These are phyloP conservation scores for Sussaba pulchella DNA, from an alignment of 2,888 invertebrate species.

Conservation along the genomic window DNA sequence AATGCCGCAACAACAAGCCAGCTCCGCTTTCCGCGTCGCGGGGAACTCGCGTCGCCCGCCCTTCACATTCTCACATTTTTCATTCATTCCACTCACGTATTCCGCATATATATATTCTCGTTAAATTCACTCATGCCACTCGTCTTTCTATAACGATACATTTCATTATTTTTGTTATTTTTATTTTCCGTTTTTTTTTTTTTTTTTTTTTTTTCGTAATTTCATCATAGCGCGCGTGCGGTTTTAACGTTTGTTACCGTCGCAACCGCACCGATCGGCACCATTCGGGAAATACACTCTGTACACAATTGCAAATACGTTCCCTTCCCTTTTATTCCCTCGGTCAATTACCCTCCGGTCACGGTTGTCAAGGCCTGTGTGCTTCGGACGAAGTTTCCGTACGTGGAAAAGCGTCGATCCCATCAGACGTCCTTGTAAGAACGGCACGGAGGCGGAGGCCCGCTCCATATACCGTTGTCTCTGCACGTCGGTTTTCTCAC, in stretches of 20 bases:
- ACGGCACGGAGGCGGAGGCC: constrained; percentile 88
- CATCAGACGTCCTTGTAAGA: constrained; percentile 87
- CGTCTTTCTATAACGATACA: constrained; percentile 43
- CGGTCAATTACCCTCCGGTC: constrained; percentile 31
- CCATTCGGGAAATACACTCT: constrained; percentile 21
- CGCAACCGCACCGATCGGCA: constrained; percentile 16
- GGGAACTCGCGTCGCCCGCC: constrained; percentile 19
- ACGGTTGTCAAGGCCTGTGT: constrained; percentile 45
- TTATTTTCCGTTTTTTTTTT: constrained; percentile 5
- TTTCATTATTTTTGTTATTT: constrained; percentile 16
- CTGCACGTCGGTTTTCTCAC: constrained; percentile 88
- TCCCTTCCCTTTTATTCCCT: constrained; percentile 2
- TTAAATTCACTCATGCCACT: constrained; percentile 53
- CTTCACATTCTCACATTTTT: constrained; percentile 45
- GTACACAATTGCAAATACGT: constrained; percentile 20
- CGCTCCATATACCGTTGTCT: constrained; percentile 89
- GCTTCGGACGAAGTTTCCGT: constrained; percentile 26
- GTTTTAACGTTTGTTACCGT: constrained; percentile 11
- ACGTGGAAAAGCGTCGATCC: constrained; percentile 27
- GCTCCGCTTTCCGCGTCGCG: constrained; percentile 12
- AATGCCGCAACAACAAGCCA: constrained; percentile 46
- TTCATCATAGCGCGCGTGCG: not conserved
- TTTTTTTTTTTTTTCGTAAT: constrained; percentile 22
- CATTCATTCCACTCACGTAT: constrained; percentile 50
- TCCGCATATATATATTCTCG: constrained; percentile 58